Base-by-base conservation (phyloP, 2,888 invertebrate genomes). In the Laspeyria flexula region DNA sequence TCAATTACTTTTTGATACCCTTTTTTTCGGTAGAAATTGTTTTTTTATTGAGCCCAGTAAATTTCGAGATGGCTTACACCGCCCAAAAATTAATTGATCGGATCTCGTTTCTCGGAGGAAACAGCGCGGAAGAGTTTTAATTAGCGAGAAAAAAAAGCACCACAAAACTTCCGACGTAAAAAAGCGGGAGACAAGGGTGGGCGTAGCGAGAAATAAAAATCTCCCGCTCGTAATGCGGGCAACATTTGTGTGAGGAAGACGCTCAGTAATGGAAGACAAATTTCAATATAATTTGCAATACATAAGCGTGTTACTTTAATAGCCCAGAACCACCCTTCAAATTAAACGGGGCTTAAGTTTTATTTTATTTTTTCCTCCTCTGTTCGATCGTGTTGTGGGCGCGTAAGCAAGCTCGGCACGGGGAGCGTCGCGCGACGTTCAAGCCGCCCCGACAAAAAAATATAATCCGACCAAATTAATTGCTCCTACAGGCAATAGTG, bases 281-380 rank as follows among this genome's bases (percentile, higher is more conserved):
- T 92, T 92, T 92, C 92, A 92, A 93, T 92, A 92, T 92, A 92
- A 93, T 93, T 93, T 93, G 91, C 92, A 92, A 92, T 93, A 93
- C 92, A 92, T 93, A 93, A 92, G 92, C 92, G 93, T 93, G 91
- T 92, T 92, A 93, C 91, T 92, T 93, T 93, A 93, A 93, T 92
- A 93, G 93, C 88, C 92, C 92, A 89, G 92, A 92, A 93, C 93
- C 92, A 91, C 92, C 92, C 92, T 89, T 90, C 92, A 93, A 93
- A 93, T 93, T 93, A 93, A 93, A 92, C 90, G 90, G 87, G 87
- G 93, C 92, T 93, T 92, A 92, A 92, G 90, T 91, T 91, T 91
- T 91, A 90, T 91, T 90, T 90, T 90, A 89, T 90, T 92, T 90
- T 91, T 91, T 91, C 86, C 86, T 87, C 81, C 75, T 83, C 82